Evolutionary conservation across 2,888 invertebrate genomes (phyloP).

Genomic region (Eupithecia pulchellata): DNA sequence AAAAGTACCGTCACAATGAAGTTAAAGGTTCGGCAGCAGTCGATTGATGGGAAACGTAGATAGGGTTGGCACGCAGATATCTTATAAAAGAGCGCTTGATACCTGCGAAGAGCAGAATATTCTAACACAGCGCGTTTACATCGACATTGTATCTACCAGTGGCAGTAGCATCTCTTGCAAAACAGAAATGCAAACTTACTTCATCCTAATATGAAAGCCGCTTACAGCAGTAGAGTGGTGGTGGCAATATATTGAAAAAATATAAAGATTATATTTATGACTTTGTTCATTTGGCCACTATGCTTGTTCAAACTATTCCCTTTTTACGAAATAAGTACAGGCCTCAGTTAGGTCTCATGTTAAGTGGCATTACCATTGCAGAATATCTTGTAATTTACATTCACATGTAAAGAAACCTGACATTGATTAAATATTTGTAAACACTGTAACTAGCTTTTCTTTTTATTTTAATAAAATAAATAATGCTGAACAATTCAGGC

Average conservation of each 20-base stretch:
- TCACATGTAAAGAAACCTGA: too few species aligned
- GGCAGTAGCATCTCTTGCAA: not conserved
- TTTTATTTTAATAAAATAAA: not conserved
- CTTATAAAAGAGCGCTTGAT: not conserved
- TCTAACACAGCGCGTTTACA: not conserved
- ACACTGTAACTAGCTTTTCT: not conserved
- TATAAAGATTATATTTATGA: too few species aligned
- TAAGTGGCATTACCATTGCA: too few species aligned
- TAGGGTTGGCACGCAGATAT: constrained; percentile 30
- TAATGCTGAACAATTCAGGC: not conserved
- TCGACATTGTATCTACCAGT: not conserved
- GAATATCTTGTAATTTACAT: too few species aligned
- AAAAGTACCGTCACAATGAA: constrained; percentile 38
- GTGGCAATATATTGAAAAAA: too few species aligned
- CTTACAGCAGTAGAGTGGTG: too few species aligned
- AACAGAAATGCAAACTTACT: not conserved
- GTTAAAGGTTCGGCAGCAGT: constrained; percentile 38
- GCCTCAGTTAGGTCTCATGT: too few species aligned
- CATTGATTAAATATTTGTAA: not conserved
- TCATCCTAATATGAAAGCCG: too few species aligned
- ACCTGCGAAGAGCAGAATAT: not conserved
- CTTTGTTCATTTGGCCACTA: too few species aligned
- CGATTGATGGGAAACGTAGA: constrained; percentile 30
- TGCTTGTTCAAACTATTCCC: too few species aligned
- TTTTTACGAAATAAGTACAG: too few species aligned